Evolutionary conservation across 2,113 vertebrate species (phyloP).

Genomic region (Rhinolophus ferrumequinum): DNA sequence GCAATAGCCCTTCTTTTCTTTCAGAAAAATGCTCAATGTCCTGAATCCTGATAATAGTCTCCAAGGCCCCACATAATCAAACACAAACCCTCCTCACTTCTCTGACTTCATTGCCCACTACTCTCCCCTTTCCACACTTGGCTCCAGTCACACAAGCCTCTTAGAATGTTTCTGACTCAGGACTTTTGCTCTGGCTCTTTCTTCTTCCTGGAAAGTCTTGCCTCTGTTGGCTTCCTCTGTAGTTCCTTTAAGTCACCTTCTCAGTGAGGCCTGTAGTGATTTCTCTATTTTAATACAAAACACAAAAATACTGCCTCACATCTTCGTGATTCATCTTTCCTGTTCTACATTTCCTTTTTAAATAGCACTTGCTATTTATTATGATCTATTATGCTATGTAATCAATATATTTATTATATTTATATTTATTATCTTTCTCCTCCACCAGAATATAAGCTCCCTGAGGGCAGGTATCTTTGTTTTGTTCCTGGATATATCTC

Average conservation of each 20-base stretch:
- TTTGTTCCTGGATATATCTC: background rate
- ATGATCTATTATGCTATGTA: background rate
- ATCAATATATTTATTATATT: background rate
- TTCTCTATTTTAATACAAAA: background rate
- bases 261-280: background rate
- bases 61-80: too few species aligned
- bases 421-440: background rate
- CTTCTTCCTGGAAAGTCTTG: background rate
- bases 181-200: background rate
- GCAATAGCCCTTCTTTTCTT: background rate
- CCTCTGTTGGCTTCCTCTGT: background rate
- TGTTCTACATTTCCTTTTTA: background rate
- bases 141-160: background rate
- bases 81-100: too few species aligned
- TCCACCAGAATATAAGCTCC: background rate
- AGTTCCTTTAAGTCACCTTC: background rate
- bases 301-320: background rate
- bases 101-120: background rate
- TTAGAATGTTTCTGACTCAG: background rate
- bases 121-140: background rate
- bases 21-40: background rate
- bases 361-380: background rate
- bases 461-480: background rate
- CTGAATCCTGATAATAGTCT: background rate
- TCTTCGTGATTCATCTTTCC: background rate